phyloP scores from a whole-genome alignment of 2,113 vertebrate genomes.

The Pampusana beccarii region DNA sequence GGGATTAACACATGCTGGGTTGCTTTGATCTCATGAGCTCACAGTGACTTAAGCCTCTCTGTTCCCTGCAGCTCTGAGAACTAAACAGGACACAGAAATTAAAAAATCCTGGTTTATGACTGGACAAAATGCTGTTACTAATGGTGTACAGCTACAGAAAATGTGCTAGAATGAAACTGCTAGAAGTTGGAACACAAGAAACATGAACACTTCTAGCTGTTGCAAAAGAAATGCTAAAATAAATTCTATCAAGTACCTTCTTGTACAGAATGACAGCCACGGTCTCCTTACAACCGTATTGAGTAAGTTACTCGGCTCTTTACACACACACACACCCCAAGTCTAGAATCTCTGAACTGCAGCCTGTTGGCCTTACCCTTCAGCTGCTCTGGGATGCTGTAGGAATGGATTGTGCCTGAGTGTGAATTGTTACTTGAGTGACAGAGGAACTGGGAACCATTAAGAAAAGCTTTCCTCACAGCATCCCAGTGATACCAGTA shows the following conservation, averaged over 20 bases:
- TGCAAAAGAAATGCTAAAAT: neutral
- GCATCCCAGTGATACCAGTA: neutral
- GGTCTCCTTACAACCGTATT: neutral
- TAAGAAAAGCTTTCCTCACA: neutral
- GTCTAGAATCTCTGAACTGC: neutral
- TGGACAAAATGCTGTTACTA: neutral
- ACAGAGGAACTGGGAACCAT: neutral
- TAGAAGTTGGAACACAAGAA: neutral
- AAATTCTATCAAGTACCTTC: neutral
- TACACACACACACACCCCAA: neutral
- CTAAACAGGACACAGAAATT: neutral
- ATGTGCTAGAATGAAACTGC: neutral
- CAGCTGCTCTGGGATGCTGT: no score
- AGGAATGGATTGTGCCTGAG: fast-evolving
- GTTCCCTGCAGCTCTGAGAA: neutral
- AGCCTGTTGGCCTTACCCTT: neutral
- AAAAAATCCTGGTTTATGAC: neutral
- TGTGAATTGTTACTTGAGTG: neutral
- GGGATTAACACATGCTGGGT: neutral
- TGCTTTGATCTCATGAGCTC: neutral
- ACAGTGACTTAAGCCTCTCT: neutral
- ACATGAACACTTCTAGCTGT: neutral
- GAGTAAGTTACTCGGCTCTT: neutral
- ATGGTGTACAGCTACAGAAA: neutral
- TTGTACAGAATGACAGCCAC: neutral